Base-by-base conservation (phyloP, 1,140 invertebrate species). In the Armadillidium nasatum region DNA sequence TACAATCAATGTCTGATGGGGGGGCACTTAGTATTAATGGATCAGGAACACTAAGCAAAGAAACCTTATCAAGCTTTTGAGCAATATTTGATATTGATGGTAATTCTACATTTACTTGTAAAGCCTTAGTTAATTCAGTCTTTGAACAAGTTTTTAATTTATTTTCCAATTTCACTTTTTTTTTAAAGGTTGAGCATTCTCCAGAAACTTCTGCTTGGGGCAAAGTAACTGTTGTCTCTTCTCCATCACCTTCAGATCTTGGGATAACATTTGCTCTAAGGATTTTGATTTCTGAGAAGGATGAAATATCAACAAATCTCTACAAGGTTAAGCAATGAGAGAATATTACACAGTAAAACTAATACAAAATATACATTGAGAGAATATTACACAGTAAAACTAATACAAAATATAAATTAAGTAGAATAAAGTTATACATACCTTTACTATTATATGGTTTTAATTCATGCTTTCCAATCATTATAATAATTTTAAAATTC, bases 1-100 rank as follows among this genome's bases (percentile, higher is more conserved):
- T 75, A 43, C 43, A 1, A 22, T 67, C 50, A n/a, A 75, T 19
- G n/a, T 75, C 60, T 7, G 19, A 23, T 33, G 73, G 73, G 45
- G 73, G 73, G 23, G 50, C 11, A 33, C 68, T 75, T 22, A 75
- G n/a, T 9, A 75, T 11, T 67, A 68, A 44, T 11, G 73, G 33
- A 67, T 75, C 33, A 60, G 50, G 50, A 60, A 60, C 50, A 15
- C 11, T 60, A 19, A 60, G 19, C 50, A 60, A 60, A 19, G 50
- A 60, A 15, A 60, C 50, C 19, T 60, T 60, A 60, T 60, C 19
- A 13, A 60, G 19, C 50, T 19, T 60, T 60, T 60, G 50, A 60
- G 50, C 50, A 15, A 60, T 60, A 60, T 60, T 60, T 1, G 50
- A 60, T 60, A 60, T 19, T 3, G 50, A 13, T 60, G 50, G 50